A percentile compares a stretch with the other conserved stretches of the same genome.
Evolutionary conservation across 2,113 vertebrate species (phyloP).

Genomic region (Pionites leucogaster): DNA sequence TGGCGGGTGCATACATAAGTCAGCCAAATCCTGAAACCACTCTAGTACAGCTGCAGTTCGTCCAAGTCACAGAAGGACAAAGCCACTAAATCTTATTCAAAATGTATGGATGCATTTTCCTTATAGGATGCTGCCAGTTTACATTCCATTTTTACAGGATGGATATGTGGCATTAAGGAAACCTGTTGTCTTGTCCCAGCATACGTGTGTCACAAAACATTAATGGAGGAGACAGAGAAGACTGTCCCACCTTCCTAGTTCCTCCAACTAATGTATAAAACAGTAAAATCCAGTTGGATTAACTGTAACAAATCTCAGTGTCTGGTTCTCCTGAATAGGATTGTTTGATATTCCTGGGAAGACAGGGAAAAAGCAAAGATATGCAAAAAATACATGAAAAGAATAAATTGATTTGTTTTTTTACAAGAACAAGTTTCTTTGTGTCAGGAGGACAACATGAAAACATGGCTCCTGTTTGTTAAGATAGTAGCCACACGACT

Average conservation of each 20-base stretch:
- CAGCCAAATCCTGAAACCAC: background rate
- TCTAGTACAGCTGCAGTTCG: background rate
- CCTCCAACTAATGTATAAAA: background rate
- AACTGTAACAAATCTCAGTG: background rate
- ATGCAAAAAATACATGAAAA: background rate
- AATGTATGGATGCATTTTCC: rapidly evolving
- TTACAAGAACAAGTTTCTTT: background rate
- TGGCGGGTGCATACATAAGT: background rate
- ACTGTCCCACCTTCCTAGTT: background rate
- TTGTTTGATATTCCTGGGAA: background rate
- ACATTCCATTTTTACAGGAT: rapidly evolving
- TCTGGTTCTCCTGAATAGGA: background rate
- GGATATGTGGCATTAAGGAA: background rate
- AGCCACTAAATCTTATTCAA: background rate
- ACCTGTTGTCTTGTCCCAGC: background rate
- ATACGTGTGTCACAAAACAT: background rate
- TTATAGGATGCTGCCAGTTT: background rate
- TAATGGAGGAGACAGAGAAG: background rate
- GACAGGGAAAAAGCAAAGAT: background rate
- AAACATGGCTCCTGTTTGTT: background rate
- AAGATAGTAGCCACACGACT: background rate
- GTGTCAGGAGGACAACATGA: background rate
- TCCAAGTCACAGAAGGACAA: background rate
- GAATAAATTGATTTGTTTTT: background rate
- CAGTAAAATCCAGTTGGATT: background rate